Evolutionary conservation across 2,888 invertebrate species (phyloP), one percentile per base, ranked within the genome.

Genomic region (Stenoptilia bipunctidactyla): DNA sequence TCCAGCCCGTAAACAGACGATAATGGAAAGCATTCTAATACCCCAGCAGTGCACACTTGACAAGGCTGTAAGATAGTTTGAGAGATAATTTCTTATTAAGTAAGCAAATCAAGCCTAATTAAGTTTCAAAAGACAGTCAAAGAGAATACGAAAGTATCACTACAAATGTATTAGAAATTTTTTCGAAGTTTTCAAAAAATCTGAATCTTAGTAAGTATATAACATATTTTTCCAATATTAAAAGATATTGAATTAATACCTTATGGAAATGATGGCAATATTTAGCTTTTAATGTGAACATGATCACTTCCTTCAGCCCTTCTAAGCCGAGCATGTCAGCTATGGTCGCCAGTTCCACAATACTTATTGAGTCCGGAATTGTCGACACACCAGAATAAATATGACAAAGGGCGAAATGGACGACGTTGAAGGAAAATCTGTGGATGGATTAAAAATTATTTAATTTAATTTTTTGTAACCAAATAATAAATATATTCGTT

Each of bases 221-320:
- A n/a, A n/a, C n/a, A n/a, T n/a, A n/a, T n/a, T n/a, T n/a, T n/a
- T n/a, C n/a, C n/a, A n/a, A n/a, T n/a, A n/a, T n/a, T n/a, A n/a
- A n/a, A n/a, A n/a, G n/a, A n/a, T n/a, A n/a, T n/a, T n/a, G n/a
- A n/a, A n/a, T n/a, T 8, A 20, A 8, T 70, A 92, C 92, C 85
- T 92, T 92, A 63, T 98, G 97, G 67, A 98, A 97, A 67, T 94
- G 91, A 70, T 98, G 97, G 64, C 97, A 97, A 68, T 94, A 94
- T 68, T 93, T 93, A 13, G 89, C 89, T 71, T 93, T 93, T 25
- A 97, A 80, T 0, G 93, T 93, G 55, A 94, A 92, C 60, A 92
- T 91, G 1, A 96, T 94, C 1, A 96, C 93, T 76, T 97, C 95
- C 62, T 95, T 96, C 2, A 98, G 85, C 0, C 96, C 96, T 66